Base-by-base conservation (phyloP, 2,888 invertebrate species). In the Noctua comes region DNA sequence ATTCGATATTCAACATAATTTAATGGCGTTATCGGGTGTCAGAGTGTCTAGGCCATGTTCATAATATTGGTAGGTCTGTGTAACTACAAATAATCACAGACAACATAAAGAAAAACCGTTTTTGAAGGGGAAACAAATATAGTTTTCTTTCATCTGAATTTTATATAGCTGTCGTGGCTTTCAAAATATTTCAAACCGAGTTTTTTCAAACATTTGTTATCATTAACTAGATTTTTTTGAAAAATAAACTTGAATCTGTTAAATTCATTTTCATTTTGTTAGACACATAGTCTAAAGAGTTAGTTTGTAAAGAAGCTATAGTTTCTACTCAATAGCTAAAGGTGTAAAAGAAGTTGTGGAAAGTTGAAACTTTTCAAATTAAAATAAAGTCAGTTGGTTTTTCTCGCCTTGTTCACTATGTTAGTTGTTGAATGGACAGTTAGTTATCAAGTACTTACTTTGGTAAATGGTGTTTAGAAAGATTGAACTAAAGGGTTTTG, bases 361-460 rank as follows among this genome's bases (percentile, higher is more conserved):
- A 64, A 76, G 54, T 79, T 74, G n/a, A 36, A 85, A 85, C 74
- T 85, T 84, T 85, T 80, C 70, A 77, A 85, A 80, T 86, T 80
- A 86, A 84, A 79, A 86, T 73, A 73, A 69, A 68, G 72, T 73
- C 48, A 70, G 74, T 70, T 64, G 65, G 54, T 80, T 74, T 80
- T 75, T 59, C 43, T 76, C 46, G 51, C 43, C 27, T 70, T 68
- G 75, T 40, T 31, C 51, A 51, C 46, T 70, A 46, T 68, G 65
- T 54, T 31, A 85, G 65, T 62, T 76, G 69, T 68, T 68, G 5
- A 69, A 69, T 70, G 5, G 65, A 66, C 36, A 51, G 69, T 66
- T 76, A 7, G 27, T 40, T 57, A 62, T 76, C 11, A 76, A 82
- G 68, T 76, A 76, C 36, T 27, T 66, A 51, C 21, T 27, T 54